Percentiles rank a stretch among this genome's conserved stretches.
Evolutionary conservation across 2,797 vertebrate species (phyloP).

Genomic region (Alcedo quadribrachys): DNA sequence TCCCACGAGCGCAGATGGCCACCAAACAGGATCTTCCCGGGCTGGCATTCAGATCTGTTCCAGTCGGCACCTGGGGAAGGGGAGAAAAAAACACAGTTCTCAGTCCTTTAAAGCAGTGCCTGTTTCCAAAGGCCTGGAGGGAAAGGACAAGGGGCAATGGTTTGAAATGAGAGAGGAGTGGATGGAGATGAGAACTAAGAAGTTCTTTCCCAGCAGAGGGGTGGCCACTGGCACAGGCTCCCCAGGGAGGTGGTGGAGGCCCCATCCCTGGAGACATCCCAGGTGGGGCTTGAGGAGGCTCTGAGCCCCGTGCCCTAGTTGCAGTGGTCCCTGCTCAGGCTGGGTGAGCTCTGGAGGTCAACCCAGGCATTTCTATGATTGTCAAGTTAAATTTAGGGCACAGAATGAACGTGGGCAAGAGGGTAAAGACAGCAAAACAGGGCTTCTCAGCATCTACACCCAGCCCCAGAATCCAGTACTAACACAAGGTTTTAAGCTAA

Average conservation of each 20-base stretch:
- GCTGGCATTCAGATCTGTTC: conserved; percentile 64
- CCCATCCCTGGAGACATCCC: too few relatives aligned
- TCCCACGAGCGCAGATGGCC: conserved; percentile 63
- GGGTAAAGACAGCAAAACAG: background rate
- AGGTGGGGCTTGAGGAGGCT: too few relatives aligned
- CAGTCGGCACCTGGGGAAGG: conserved; percentile 74
- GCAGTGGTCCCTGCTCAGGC: too few relatives aligned
- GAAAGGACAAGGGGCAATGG: too few relatives aligned
- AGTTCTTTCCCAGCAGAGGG: too few relatives aligned
- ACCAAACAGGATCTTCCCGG: conserved; percentile 61
- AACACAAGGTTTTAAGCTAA: background rate
- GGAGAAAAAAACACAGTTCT: conserved; percentile 46
- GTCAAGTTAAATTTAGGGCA: background rate
- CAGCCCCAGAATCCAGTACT: background rate
- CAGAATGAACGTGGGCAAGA: accelerated
- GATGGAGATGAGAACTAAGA: too few relatives aligned
- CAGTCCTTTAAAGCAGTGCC: conserved; percentile 4
- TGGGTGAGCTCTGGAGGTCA: too few relatives aligned
- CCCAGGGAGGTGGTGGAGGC: too few relatives aligned
- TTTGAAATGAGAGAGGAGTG: too few relatives aligned
- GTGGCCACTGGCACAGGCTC: too few relatives aligned
- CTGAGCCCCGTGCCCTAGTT: too few relatives aligned
- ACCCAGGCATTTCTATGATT: background rate
- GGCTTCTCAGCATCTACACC: background rate
- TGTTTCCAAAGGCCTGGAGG: too few relatives aligned